Evolutionary conservation across 2,113 vertebrate genomes (phyloP).

Genomic region (Syngnathus typhle): DNA sequence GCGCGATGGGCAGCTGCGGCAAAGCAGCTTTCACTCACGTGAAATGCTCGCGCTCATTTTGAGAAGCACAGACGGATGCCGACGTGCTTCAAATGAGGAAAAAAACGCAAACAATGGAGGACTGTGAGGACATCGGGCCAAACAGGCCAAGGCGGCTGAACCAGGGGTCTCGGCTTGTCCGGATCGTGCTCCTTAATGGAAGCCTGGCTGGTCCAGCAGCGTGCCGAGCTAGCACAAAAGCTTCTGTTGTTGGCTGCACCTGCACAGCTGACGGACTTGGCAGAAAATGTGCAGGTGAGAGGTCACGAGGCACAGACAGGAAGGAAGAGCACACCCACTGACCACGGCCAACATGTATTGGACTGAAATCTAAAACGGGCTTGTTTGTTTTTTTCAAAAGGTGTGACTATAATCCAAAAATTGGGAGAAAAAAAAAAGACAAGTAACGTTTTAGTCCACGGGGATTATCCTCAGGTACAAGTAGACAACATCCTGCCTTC

Average conservation of each 20-base stretch:
- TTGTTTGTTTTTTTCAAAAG: neutral
- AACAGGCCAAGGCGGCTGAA: too few relatives aligned
- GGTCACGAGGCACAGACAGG: slow-evolving; percentile 23
- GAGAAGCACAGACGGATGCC: too few relatives aligned
- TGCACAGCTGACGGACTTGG: slow-evolving; percentile 53
- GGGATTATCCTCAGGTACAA: slow-evolving; percentile 3
- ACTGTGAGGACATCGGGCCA: too few relatives aligned
- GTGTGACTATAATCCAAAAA: neutral
- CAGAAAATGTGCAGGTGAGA: slow-evolving; percentile 57
- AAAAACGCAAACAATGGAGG: too few relatives aligned
- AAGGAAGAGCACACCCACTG: neutral
- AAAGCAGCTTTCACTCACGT: neutral
- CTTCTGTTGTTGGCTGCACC: slow-evolving; percentile 56
- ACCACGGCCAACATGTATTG: too few relatives aligned
- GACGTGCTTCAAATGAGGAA: too few relatives aligned
- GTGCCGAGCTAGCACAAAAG: slow-evolving; percentile 47
- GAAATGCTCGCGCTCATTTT: neutral
- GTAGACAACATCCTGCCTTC: slow-evolving; percentile 7
- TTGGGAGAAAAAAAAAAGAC: neutral
- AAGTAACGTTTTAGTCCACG: neutral
- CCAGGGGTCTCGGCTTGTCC: slow-evolving; percentile 26
- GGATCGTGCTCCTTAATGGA: slow-evolving; percentile 47
- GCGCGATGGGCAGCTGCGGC: slow-evolving; percentile 45
- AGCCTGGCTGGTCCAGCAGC: slow-evolving; percentile 30
- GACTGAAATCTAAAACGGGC: neutral